These are phyloP conservation scores for Perca flavescens DNA, from an alignment of 2,113 vertebrate genomes.

Conservation along the genomic window DNA sequence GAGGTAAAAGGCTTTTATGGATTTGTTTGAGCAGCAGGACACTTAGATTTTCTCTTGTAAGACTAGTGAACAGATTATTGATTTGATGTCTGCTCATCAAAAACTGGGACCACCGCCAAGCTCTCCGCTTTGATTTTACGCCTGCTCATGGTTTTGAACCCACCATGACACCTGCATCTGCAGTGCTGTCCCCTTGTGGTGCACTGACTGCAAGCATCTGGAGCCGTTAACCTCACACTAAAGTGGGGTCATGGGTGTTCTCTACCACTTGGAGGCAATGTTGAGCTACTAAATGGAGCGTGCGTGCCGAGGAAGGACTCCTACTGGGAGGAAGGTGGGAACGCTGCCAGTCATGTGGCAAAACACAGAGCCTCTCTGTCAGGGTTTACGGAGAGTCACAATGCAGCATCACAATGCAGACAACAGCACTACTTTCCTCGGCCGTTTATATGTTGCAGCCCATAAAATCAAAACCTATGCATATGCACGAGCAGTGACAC, in stretches of 20 bases:
- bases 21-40: constrained; percentile 58
- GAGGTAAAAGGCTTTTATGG: constrained; percentile 46
- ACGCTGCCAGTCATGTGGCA: constrained; percentile 34
- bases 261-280: constrained; percentile 68
- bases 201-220: constrained; percentile 65
- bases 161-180: constrained; percentile 46
- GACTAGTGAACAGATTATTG: constrained; percentile 71
- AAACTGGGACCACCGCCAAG: constrained; percentile 47
- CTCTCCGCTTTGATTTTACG: constrained; percentile 30
- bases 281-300: constrained; percentile 43
- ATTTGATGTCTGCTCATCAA: constrained; percentile 68
- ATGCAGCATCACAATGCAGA: constrained; percentile 70
- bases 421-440: constrained; percentile 37
- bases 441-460: constrained; percentile 32
- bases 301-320: too few relatives aligned
- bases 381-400: constrained; percentile 67
- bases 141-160: constrained; percentile 32
- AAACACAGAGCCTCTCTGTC: constrained; percentile 49
- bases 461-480: constrained; percentile 37
- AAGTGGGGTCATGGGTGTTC: neutral
- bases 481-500: constrained; percentile 24
- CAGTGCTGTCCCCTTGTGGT: constrained; percentile 36
- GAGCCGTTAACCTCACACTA: constrained; percentile 42
- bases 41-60: constrained; percentile 62
- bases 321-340: constrained; percentile 9